These are phyloP conservation scores for Tenthredo amoena DNA, from an alignment of 2,888 invertebrate species.

Conservation along the genomic window DNA sequence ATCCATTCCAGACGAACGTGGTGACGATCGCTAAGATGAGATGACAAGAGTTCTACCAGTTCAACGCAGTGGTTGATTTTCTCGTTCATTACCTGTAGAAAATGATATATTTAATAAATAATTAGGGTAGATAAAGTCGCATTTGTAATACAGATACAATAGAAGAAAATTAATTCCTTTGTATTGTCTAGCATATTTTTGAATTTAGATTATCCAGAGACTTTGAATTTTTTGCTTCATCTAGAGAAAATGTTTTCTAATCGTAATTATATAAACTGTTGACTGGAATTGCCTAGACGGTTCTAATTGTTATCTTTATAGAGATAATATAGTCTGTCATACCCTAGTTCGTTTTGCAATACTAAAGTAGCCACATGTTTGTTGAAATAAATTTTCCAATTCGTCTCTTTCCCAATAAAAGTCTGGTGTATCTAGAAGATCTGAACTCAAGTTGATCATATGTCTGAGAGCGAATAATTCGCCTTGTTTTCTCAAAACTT, in stretches of 20 bases:
- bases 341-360: constrained; percentile 92
- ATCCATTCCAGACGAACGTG: constrained; percentile 97
- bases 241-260: neutral
- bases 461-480: constrained; percentile 94
- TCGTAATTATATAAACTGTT: neutral
- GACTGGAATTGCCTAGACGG: neutral
- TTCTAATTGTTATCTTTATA: neutral
- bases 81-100: constrained; percentile 93
- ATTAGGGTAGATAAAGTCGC: neutral
- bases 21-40: constrained; percentile 95
- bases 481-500: constrained; percentile 90
- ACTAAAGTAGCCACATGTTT: constrained; percentile 91
- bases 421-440: constrained; percentile 96
- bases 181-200: neutral
- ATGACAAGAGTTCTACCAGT: constrained; percentile 91
- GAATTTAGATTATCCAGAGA: neutral
- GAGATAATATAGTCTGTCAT: constrained; percentile 59
- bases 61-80: constrained; percentile 97
- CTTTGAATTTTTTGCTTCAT: neutral
- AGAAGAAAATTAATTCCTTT: neutral
- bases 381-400: constrained; percentile 91
- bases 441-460: constrained; percentile 95
- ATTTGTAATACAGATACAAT: neutral
- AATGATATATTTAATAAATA: constrained; percentile 25
- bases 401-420: constrained; percentile 99